A percentile compares a stretch with the other conserved stretches of the same genome.
These are phyloP conservation scores for Tylochromis polylepis DNA, from an alignment of 2,113 vertebrate species.

Conservation along the genomic window DNA sequence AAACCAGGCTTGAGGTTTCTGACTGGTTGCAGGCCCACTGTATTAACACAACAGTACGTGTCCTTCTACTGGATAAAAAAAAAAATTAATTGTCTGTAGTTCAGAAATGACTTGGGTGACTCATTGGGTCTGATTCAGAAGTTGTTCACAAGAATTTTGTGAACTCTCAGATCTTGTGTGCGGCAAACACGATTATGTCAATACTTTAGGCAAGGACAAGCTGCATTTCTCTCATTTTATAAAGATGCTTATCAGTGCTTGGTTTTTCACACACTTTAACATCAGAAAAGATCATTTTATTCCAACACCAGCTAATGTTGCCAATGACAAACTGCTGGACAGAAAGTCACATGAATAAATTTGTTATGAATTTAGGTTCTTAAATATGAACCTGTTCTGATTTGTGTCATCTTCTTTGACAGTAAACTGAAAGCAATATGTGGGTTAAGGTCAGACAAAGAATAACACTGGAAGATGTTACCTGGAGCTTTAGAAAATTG, in stretches of 20 bases:
- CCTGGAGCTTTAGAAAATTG: rapidly evolving
- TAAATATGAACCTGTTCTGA: neutral
- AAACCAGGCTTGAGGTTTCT: neutral
- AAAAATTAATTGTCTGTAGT: neutral
- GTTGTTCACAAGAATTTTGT: neutral
- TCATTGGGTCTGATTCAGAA: neutral
- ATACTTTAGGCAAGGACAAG: neutral
- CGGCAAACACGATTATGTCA: neutral
- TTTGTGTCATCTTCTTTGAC: no score
- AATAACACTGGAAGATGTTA: neutral
- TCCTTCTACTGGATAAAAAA: neutral
- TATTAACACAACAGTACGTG: neutral
- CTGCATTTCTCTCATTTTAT: neutral
- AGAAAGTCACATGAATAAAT: neutral
- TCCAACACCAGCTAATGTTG: neutral
- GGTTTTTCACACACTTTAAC: neutral
- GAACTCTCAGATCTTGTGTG: neutral
- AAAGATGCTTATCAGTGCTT: neutral
- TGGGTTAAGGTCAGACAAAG: neutral
- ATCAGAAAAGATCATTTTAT: neutral
- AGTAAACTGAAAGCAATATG: neutral
- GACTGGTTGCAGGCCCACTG: neutral
- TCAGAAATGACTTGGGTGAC: neutral
- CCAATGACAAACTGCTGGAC: neutral
- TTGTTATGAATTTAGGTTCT: neutral